Evolutionary conservation across 2,113 vertebrate species (phyloP).

Genomic region (Porphyrio hochstetteri): DNA sequence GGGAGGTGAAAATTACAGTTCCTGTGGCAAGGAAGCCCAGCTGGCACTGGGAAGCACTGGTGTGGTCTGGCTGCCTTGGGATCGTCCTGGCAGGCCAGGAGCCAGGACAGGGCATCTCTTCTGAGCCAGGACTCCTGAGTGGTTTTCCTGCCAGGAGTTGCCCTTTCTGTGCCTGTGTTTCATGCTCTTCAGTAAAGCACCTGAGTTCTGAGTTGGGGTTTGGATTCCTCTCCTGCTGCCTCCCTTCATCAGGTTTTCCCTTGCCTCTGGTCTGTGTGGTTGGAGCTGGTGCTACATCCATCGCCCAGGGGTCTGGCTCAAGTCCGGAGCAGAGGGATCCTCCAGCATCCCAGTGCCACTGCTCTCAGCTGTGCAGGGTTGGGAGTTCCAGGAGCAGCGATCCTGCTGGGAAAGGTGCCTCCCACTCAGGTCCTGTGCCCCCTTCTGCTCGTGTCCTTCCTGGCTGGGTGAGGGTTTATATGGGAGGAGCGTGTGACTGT

Average conservation of each 20-base stretch:
- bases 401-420: fast-evolving
- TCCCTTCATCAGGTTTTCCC: fast-evolving
- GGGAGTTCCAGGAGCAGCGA: background rate
- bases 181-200: background rate
- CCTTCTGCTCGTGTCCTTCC: background rate
- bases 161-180: fast-evolving
- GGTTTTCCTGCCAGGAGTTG: background rate
- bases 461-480: background rate
- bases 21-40: background rate
- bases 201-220: fast-evolving
- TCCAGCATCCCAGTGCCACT: fast-evolving
- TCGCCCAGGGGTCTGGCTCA: too few relatives aligned
- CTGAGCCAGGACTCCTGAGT: background rate
- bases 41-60: background rate
- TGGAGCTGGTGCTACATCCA: fast-evolving
- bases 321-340: background rate
- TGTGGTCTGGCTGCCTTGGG: background rate
- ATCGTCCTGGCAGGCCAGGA: background rate
- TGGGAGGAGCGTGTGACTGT: background rate
- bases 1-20: background rate
- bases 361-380: fast-evolving
- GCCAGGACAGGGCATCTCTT: background rate
- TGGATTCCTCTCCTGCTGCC: too few relatives aligned
- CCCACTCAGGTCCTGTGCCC: fast-evolving
- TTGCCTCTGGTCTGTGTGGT: background rate